Conservation (phyloP, 2,888 invertebrate species). For the Crepidodera aurea region DNA sequence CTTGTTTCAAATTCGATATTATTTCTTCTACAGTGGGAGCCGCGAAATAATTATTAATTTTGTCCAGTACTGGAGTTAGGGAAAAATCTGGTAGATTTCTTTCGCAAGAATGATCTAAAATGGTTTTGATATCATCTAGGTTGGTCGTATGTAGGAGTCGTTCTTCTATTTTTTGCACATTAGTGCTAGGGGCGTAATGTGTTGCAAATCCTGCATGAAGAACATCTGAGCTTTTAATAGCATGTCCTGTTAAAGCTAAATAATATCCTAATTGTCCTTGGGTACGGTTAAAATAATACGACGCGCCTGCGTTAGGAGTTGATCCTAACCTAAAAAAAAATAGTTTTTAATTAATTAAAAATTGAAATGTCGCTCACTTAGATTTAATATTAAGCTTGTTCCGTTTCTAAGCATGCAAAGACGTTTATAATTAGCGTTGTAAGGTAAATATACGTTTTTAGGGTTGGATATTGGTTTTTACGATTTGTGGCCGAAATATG, state of each 20-base stretch:
- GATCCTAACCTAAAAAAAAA: constrained; percentile 78
- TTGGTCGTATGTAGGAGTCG: constrained; percentile 66
- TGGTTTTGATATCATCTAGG: constrained; percentile 63
- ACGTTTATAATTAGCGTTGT: too few species aligned
- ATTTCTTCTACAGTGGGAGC: constrained; percentile 82
- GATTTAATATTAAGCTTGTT: too few species aligned
- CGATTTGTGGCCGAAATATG: too few species aligned
- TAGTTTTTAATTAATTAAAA: too few species aligned
- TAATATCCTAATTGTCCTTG: constrained; percentile 86
- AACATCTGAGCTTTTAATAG: constrained; percentile 78
- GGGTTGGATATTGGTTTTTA: too few species aligned
- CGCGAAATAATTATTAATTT: constrained; percentile 82
- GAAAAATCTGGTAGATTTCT: constrained; percentile 69
- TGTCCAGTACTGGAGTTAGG: constrained; percentile 70
- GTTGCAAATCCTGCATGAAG: constrained; percentile 91
- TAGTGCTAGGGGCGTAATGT: constrained; percentile 78
- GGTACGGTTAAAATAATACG: constrained; percentile 87
- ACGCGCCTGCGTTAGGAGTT: constrained; percentile 96
- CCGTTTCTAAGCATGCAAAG: too few species aligned
- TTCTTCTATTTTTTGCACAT: constrained; percentile 71
- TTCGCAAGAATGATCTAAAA: constrained; percentile 69
- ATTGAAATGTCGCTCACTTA: too few species aligned
- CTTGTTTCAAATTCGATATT: constrained; percentile 73
- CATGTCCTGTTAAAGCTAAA: constrained; percentile 82
- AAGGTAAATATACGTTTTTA: too few species aligned